phyloP scores from a whole-genome alignment of 2,113 vertebrate species.

The Limanda limanda region DNA sequence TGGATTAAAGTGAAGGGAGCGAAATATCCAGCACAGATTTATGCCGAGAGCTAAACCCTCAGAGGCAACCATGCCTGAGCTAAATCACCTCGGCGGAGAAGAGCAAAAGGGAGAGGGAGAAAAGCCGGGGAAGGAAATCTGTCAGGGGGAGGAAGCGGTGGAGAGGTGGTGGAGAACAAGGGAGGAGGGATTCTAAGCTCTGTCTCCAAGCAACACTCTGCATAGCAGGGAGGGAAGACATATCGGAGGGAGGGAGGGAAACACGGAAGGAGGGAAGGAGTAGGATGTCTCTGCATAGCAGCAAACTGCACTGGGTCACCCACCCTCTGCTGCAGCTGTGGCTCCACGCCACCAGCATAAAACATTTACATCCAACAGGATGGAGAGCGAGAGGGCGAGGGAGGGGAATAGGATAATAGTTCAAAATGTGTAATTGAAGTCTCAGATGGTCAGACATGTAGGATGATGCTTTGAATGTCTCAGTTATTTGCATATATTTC shows the following conservation, averaged over 20 bases:
- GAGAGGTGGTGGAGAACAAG: conserved; percentile 9
- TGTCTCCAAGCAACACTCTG: conserved; percentile 69
- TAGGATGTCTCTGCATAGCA: conserved; percentile 81
- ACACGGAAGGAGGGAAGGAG: conserved; percentile 45
- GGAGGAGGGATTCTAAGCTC: conserved; percentile 54
- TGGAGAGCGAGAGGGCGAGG: conserved; percentile 1
- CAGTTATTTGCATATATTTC: conserved; percentile 39
- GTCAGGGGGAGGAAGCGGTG: not conserved
- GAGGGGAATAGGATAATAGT: not conserved
- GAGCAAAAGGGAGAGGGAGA: conserved; percentile 23
- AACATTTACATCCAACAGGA: conserved; percentile 73
- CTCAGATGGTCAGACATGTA: conserved; percentile 31
- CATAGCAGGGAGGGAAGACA: conserved; percentile 50
- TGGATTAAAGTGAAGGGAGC: conserved; percentile 57
- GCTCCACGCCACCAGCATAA: conserved; percentile 76
- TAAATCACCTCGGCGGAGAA: conserved; percentile 42
- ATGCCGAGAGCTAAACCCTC: conserved; percentile 44
- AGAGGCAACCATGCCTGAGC: conserved; percentile 34
- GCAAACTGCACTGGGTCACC: conserved; percentile 81
- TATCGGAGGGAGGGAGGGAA: conserved; percentile 43
- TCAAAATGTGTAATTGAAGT: conserved; percentile 40
- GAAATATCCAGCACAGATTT: conserved; percentile 55
- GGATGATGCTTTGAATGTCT: conserved; percentile 44
- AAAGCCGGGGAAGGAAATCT: conserved; percentile 32
- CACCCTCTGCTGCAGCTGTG: conserved; percentile 80